Evolutionary conservation across 1,140 invertebrate species (phyloP).

Genomic region (Drosophila ironensis): DNA sequence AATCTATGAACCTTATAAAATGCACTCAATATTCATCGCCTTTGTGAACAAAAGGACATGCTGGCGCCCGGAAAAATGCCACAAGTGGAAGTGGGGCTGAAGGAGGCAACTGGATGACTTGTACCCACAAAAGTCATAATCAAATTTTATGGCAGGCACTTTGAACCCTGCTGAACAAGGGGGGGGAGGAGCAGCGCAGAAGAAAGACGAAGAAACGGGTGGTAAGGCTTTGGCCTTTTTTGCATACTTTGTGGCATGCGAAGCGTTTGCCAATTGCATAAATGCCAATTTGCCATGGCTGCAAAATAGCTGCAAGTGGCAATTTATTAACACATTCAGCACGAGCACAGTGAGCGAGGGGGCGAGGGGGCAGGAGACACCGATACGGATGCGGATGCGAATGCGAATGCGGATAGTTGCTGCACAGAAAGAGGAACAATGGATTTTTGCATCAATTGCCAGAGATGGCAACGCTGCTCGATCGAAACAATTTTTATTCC

Average conservation of each 20-base stretch:
- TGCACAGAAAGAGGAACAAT: conserved; percentile 22
- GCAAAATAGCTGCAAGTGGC: conserved; percentile 72
- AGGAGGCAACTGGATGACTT: too few species aligned
- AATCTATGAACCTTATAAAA: too few species aligned
- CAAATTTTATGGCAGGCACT: conserved; percentile 70
- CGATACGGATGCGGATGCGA: too few species aligned
- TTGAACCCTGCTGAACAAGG: conserved; percentile 16
- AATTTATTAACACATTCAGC: conserved; percentile 58
- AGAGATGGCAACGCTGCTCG: conserved; percentile 12
- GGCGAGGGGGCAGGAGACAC: background rate
- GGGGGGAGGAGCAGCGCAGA: background rate
- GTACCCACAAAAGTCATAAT: conserved; percentile 54
- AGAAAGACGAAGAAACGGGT: background rate
- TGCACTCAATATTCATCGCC: too few species aligned
- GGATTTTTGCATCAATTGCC: conserved; percentile 73
- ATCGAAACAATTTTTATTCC: conserved; percentile 47
- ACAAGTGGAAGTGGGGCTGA: too few species aligned
- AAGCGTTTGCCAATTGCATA: conserved; percentile 60
- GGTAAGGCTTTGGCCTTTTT: conserved; percentile 1
- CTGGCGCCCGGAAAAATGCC: too few species aligned
- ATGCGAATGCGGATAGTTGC: too few species aligned
- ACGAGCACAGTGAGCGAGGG: too few species aligned
- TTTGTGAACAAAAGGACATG: too few species aligned
- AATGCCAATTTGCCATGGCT: conserved; percentile 71
- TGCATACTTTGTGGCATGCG: conserved; percentile 47